Evolutionary conservation across 1,140 invertebrate genomes (phyloP), one percentile per base, ranked within the genome.

Genomic region (Zaprionus taronus): DNA sequence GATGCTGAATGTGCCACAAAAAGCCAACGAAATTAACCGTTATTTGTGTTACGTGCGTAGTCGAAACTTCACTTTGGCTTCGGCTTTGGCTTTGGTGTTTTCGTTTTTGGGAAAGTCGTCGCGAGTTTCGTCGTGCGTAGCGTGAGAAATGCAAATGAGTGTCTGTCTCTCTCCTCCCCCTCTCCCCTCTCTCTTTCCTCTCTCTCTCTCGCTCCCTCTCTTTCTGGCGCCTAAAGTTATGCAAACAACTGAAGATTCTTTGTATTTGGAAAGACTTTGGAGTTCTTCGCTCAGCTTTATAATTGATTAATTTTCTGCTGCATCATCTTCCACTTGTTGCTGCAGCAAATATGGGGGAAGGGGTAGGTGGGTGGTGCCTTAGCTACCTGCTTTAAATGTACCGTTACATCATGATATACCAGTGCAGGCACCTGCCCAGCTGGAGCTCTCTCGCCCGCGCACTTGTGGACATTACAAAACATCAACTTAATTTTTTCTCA

Each of bases 401-500:
- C 78, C 84, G 84, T 72, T 83, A 89, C 70, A 56, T 62, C 49
- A 9, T 9, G 9, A 4, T 31, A 2, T 31, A 31, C 9, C 9
- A 44, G 38, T 36, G 31, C 51, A 70, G 49, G 44, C 61, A 64
- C 44, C 55, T 62, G 67, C 58, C 73, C 31, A 49, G 60, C 63
- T 67, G 66, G 31, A 34, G 31, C 78, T 80, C 66, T 15, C 36
- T 12, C 41, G 41, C 41, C 67, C 73, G 73, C 73, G 73, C 73
- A 84, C 81, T 82, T 81, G 84, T 58, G 62, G 78, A 47, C n/a
- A 87, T 87, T 87, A 84, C 84, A 67, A 87, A 81, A 89, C 81
- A 83, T 90, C 79, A 81, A 90, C 85, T 89, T 90, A 65, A 79
- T 81, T 87, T 81, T 89, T 83, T 89, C 77, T 68, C 77, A 87